These are phyloP conservation scores for Esox masquinongy DNA, from an alignment of 2,797 vertebrate genomes.

Conservation along the genomic window DNA sequence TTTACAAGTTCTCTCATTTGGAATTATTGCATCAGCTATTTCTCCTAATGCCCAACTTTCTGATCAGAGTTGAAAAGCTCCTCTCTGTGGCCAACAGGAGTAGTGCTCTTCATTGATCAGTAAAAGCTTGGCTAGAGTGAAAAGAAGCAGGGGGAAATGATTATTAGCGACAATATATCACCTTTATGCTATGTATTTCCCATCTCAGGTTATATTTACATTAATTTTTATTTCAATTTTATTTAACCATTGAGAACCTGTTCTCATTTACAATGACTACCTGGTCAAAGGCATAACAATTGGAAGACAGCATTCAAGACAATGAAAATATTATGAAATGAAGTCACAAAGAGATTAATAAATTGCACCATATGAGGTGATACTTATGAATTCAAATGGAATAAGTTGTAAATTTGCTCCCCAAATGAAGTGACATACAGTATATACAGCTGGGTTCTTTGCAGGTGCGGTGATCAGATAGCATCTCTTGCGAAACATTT, in stretches of 20 bases:
- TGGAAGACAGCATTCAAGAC: too few species aligned
- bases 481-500: conserved; percentile 13
- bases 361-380: too few species aligned
- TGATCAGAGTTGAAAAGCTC: conserved; percentile 47
- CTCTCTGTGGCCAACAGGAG: conserved; percentile 62
- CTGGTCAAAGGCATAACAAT: too few species aligned
- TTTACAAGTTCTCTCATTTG: conserved; percentile 63
- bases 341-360: too few species aligned
- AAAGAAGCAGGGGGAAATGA: neutral
- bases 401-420: too few species aligned
- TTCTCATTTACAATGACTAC: too few species aligned
- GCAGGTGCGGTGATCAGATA: conserved; percentile 26
- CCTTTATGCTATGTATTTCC: neutral
- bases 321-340: too few species aligned
- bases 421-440: too few species aligned
- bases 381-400: too few species aligned
- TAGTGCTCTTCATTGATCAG: conserved; percentile 17
- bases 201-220: neutral
- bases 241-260: too few species aligned
- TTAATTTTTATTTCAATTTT: too few species aligned
- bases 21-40: conserved; percentile 51
- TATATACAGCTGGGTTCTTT: conserved; percentile 8
- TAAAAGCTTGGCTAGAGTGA: conserved; percentile 15
- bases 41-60: neutral
- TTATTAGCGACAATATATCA: too few species aligned